These are phyloP conservation scores for Lutraria rhynchaena DNA, from an alignment of 1,140 invertebrate species.

Conservation along the genomic window DNA sequence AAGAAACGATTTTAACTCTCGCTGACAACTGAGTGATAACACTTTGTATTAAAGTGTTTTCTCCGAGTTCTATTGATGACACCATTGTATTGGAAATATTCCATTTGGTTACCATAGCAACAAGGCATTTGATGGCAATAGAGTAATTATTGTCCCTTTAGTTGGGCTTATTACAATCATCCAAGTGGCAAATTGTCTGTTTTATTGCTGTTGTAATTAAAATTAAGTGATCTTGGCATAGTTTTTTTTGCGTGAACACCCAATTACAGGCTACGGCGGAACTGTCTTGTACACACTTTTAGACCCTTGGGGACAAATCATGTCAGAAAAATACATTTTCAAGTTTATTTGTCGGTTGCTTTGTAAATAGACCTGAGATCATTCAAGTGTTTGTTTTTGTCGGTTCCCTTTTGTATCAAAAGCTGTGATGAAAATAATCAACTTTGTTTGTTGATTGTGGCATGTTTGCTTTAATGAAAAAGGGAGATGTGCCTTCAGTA, in stretches of 20 bases:
- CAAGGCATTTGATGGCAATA: conserved; percentile 16
- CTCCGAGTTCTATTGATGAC: conserved; percentile 29
- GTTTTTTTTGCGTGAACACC: no score
- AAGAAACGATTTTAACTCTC: no score
- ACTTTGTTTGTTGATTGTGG: no score
- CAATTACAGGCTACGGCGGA: no score
- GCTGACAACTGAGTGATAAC: background rate
- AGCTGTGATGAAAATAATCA: no score
- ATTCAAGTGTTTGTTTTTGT: no score
- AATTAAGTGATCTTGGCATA: conserved; percentile 31
- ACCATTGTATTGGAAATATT: conserved; percentile 35
- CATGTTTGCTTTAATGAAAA: no score
- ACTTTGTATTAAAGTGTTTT: conserved; percentile 24
- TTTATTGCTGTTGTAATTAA: conserved; percentile 34
- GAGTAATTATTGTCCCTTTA: conserved; percentile 38
- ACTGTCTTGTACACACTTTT: background rate
- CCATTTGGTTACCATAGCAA: conserved; percentile 35
- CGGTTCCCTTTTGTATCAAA: no score
- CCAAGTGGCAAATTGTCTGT: conserved; percentile 38
- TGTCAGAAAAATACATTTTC: conserved; percentile 13
- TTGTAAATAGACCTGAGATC: no score
- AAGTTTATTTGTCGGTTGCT: no score
- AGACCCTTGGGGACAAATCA: background rate
- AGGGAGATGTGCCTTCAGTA: no score
- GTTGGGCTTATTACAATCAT: conserved; percentile 22